phyloP scores from a whole-genome alignment of 2,797 vertebrate genomes.

The Silurus aristotelis region DNA sequence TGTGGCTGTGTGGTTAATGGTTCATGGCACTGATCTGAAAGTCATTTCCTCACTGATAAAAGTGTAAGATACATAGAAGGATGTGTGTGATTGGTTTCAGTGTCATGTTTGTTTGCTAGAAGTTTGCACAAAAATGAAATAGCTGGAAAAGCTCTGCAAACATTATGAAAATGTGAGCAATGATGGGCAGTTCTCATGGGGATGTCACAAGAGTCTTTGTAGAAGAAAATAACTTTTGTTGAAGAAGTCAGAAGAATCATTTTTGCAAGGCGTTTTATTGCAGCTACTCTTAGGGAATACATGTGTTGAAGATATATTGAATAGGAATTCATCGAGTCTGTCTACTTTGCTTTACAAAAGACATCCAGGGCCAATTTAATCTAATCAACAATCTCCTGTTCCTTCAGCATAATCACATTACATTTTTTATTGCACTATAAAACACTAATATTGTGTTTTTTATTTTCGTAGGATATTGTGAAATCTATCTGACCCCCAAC shows the following conservation, averaged over 20 bases:
- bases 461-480: background rate
- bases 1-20: background rate
- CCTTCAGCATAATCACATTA: background rate
- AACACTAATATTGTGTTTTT: slow-evolving; percentile 5
- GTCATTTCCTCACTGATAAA: background rate
- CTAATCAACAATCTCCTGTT: slow-evolving; percentile 12
- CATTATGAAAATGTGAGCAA: slow-evolving; percentile 6
- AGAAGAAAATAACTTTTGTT: background rate
- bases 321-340: background rate
- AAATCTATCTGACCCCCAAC: background rate
- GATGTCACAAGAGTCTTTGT: background rate
- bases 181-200: slow-evolving; percentile 2
- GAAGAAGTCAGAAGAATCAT: background rate
- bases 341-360: background rate
- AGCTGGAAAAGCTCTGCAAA: background rate
- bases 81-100: too few relatives aligned
- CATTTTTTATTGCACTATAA: slow-evolving; percentile 8
- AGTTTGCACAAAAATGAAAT: background rate
- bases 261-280: slow-evolving; percentile 2
- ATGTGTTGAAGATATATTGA: background rate
- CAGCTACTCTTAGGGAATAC: background rate
- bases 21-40: slow-evolving; percentile 1
- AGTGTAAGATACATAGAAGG: background rate
- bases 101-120: background rate
- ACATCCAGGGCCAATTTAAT: slow-evolving; percentile 9